These are phyloP conservation scores for Hippocampus guttulatus DNA, from an alignment of 2,113 vertebrate species.

Conservation along the genomic window DNA sequence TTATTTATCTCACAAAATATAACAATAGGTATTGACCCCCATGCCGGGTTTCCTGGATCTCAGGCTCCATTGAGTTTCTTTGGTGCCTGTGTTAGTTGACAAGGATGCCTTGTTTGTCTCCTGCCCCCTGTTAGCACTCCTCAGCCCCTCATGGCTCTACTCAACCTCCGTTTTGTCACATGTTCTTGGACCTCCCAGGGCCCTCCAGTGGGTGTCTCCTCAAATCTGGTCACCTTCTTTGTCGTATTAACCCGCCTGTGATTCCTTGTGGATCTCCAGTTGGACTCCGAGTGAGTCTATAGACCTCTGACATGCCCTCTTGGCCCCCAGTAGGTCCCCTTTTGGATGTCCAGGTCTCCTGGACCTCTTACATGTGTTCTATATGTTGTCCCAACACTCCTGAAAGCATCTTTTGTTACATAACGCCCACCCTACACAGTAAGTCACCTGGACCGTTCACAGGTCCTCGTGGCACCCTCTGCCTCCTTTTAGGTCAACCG, in stretches of 20 bases:
- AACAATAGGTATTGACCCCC: conserved; percentile 17
- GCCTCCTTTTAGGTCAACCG: background rate
- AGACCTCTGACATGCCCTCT: background rate
- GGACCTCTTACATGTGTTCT: background rate
- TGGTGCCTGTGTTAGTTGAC: background rate
- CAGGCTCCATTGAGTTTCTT: background rate
- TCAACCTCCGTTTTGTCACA: background rate
- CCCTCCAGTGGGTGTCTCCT: background rate
- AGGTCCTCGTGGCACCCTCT: background rate
- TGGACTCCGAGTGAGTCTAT: too few species aligned
- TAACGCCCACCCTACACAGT: background rate
- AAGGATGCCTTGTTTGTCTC: background rate
- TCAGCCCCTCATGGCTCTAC: background rate
- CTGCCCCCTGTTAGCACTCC: background rate
- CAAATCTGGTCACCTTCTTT: background rate
- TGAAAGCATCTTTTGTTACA: too few species aligned
- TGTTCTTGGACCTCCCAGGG: background rate
- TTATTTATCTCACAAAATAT: background rate
- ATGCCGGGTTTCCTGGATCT: background rate
- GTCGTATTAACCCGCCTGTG: background rate
- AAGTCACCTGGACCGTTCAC: background rate
- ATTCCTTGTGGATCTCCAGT: background rate
- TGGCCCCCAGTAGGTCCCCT: background rate
- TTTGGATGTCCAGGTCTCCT: background rate
- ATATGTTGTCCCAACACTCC: too few species aligned